Base-by-base conservation (phyloP, 2,797 vertebrate genomes). In the Emydoidea blandingii region DNA sequence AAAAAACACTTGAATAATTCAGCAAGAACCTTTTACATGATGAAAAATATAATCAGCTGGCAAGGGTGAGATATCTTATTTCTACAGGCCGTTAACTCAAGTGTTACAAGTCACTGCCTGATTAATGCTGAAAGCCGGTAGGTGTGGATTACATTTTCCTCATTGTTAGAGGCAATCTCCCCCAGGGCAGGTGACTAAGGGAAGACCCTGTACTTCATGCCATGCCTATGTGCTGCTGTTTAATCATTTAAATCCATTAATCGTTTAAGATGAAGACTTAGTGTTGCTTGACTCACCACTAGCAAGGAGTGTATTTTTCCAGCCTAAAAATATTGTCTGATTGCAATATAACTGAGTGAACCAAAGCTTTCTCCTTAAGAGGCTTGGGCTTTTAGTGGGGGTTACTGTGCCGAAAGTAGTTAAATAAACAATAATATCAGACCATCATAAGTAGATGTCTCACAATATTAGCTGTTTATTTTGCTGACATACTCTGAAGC, bases 401-500 rank as follows among this genome's bases (percentile, higher is more conserved):
- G 19, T 85, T 85, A 31, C 49, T 86, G 31, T 89, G 84, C 90
- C 87, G 50, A 91, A 96, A 92, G 86, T 57, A 59, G 92, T 97
- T 96, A 97, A 91, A 87, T 91, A 96, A 97, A 96, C 90, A 94
- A 50, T 86, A 56, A 85, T 88, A 49, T 85, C 79, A 1, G 8
- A 87, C 88, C 90, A 31, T 90, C 83, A 50, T 96, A 97, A 94
- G 96, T 88, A 94, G 97, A 96, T 95, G 92, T 97, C 98, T 96
- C 49, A 74, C 90, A 95, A 96, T 95, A 97, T 98, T 97, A 98
- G 97, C 97, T 97, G 97, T 98, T 98, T 97, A 95, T 98, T 98
- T 98, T 90, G 57, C 97, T 97, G 98, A 98, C 94, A 79, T 95
- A 52, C 96, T 97, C 96, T 97, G 98, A 98, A 98, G 96, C 95